Evolutionary conservation across 2,797 vertebrate genomes (phyloP).

Genomic region (Pangasius krempfi): DNA sequence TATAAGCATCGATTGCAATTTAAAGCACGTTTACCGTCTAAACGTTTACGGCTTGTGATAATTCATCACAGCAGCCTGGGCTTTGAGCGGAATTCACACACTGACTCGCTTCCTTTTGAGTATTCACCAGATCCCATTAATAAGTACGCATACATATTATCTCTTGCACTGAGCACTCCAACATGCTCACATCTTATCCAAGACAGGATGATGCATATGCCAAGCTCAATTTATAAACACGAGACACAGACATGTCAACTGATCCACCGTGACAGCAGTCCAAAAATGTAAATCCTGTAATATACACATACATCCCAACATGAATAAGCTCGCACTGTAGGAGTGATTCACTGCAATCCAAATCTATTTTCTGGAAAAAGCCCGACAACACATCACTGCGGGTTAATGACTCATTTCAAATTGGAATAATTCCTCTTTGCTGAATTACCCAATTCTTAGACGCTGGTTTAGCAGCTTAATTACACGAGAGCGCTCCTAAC

Average conservation of each 20-base stretch:
- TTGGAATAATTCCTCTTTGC: slow-evolving; percentile 84
- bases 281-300: slow-evolving; percentile 43
- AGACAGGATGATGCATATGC: slow-evolving; percentile 66
- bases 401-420: slow-evolving; percentile 84
- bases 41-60: slow-evolving; percentile 76
- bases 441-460: slow-evolving; percentile 84
- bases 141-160: slow-evolving; percentile 60
- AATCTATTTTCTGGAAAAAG: slow-evolving; percentile 74
- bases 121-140: slow-evolving; percentile 55
- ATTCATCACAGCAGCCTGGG: slow-evolving; percentile 71
- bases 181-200: slow-evolving; percentile 47
- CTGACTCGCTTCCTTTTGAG: slow-evolving; percentile 54
- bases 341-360: slow-evolving; percentile 76
- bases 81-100: slow-evolving; percentile 72
- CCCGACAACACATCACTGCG: slow-evolving; percentile 78
- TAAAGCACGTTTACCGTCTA: slow-evolving; percentile 67
- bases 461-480: slow-evolving; percentile 84
- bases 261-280: slow-evolving; percentile 21
- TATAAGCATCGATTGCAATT: slow-evolving; percentile 77
- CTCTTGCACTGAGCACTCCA: slow-evolving; percentile 57
- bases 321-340: slow-evolving; percentile 62
- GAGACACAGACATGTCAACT: slow-evolving; percentile 15
- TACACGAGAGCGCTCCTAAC: slow-evolving; percentile 80
- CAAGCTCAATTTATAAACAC: slow-evolving; percentile 24
- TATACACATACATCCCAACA: slow-evolving; percentile 56